Evolutionary conservation across 37 sponge, comb jelly and placozoan genomes (phyloP), one percentile per base, ranked within the genome.

Genomic region (Aphrocallistes beatrix): DNA sequence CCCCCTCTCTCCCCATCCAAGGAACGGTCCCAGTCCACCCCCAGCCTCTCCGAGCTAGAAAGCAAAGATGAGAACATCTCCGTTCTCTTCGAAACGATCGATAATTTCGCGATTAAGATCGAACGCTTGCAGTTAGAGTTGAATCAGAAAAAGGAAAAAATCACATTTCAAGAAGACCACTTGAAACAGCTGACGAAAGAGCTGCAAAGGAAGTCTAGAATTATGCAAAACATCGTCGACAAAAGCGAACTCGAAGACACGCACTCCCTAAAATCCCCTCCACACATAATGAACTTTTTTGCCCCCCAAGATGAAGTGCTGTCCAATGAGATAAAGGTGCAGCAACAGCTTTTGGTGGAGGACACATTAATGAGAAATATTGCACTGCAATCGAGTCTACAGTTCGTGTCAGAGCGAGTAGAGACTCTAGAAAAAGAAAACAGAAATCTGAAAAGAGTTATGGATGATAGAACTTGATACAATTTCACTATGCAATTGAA

Each of bases 171-270:
- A 60, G 75, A 60, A 60, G 75, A 60, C 34, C 75, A 60, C 21
- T 30, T 60, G 17, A 60, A 60, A 60, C 75, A 60, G 75, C 75
- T 60, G n/a, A 60, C 75, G 8, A 60, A 60, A 60, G 75, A 60
- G 75, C 75, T 60, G 3, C 75, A 60, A 30, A 60, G n/a, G 34
- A 60, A 60, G 21, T 19, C 75, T 13, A 60, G 75, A 60, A 60
- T 60, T 19, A 60, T 60, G 75, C 75, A 60, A 60, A 60, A 60
- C 75, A 60, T 60, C 25, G 75, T 60, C 8, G 34, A 60, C 3
- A 19, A 30, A 3, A 60, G 21, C n/a, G n/a, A n/a, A n/a, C n/a
- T n/a, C n/a, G n/a, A n/a, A n/a, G 75, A 60, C 21, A 60, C 10
- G 6, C 21, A 19, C 32, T 28, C 32, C 10, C 10, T 60, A 6